A percentile compares a stretch with the other conserved stretches of the same genome.
phyloP scores from a whole-genome alignment of 2,888 invertebrate species.

The Lepidocyrtinus sp. region DNA sequence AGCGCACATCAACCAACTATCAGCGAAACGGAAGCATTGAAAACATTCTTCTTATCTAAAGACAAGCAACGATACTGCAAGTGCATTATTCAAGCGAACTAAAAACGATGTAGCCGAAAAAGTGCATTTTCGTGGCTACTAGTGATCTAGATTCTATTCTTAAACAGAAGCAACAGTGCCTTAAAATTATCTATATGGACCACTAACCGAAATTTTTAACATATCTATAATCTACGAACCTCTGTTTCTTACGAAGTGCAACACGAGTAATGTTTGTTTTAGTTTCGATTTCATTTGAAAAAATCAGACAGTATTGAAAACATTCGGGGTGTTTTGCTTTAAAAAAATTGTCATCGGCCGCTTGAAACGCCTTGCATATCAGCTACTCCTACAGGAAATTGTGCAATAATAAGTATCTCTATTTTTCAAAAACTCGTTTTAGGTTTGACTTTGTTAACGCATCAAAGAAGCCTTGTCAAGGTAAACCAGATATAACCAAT shows the following conservation, averaged over 20 bases:
- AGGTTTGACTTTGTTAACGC: slow-evolving; percentile 36
- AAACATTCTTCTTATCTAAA: not conserved
- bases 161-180: not conserved
- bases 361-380: no score
- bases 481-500: slow-evolving; percentile 37
- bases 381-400: slow-evolving; percentile 12
- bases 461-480: slow-evolving; percentile 49
- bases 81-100: not conserved
- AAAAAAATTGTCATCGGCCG: no score
- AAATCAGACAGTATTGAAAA: no score
- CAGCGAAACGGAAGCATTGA: not conserved
- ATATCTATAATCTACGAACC: not conserved
- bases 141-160: not conserved
- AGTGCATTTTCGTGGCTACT: slow-evolving; percentile 15
- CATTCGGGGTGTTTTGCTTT: no score
- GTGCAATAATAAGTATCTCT: no score
- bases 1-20: slow-evolving; percentile 46
- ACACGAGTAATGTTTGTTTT: slow-evolving; percentile 19
- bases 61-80: not conserved
- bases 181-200: slow-evolving; percentile 33
- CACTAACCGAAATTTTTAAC: slow-evolving; percentile 46
- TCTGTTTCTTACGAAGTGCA: slow-evolving; percentile 27
- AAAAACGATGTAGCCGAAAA: slow-evolving; percentile 15
- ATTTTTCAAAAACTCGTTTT: no score
- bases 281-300: not conserved